These are phyloP conservation scores for Capromys pilorides DNA, from an alignment of 2,797 vertebrate genomes.

Conservation along the genomic window DNA sequence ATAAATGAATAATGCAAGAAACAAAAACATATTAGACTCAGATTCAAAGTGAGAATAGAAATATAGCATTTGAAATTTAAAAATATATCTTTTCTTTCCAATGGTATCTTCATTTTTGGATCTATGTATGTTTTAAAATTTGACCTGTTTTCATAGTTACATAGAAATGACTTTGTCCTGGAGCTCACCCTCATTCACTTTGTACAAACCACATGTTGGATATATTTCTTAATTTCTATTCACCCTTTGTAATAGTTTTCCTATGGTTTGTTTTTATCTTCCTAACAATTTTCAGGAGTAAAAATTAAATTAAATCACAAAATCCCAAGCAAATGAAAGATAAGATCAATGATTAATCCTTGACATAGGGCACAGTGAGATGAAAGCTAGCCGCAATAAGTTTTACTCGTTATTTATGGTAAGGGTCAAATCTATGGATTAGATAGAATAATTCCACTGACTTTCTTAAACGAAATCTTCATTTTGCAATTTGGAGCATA, in stretches of 20 bases:
- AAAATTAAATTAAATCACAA: conserved; percentile 43
- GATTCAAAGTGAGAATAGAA: conserved; percentile 3
- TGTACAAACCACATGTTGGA: background rate
- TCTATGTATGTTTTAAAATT: background rate
- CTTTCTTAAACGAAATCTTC: background rate
- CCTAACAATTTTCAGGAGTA: background rate
- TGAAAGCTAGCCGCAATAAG: background rate
- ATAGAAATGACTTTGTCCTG: background rate
- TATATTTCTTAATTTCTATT: background rate
- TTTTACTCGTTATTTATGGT: conserved; percentile 25
- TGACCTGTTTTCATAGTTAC: background rate
- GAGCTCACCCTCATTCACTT: background rate
- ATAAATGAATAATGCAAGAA: conserved; percentile 45
- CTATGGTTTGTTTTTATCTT: conserved; percentile 56
- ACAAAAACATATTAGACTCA: conserved; percentile 28
- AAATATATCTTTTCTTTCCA: conserved; percentile 38
- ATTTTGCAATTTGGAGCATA: conserved; percentile 35
- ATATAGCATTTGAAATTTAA: background rate
- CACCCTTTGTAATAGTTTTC: background rate
- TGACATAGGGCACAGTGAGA: conserved; percentile 48
- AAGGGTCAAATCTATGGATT: conserved; percentile 53
- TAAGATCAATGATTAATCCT: conserved; percentile 27
- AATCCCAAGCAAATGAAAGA: conserved; percentile 47
- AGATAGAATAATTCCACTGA: conserved; percentile 56
- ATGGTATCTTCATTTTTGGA: background rate